Conservation (phyloP, 2,888 invertebrate genomes). For the Pediacus dermestoides region DNA sequence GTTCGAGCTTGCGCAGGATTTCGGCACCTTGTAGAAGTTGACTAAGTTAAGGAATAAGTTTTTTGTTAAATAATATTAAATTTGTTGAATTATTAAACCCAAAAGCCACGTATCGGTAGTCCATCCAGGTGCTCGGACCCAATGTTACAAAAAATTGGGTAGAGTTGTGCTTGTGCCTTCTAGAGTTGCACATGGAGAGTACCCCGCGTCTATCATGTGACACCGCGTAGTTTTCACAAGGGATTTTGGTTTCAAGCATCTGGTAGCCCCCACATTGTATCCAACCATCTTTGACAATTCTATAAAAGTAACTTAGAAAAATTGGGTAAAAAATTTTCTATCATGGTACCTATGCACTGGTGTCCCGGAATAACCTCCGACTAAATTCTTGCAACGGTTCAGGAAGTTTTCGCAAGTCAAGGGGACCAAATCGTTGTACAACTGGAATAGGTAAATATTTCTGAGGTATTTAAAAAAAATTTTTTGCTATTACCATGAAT, state of each 20-base stretch:
- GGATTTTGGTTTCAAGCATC: constrained; percentile 47
- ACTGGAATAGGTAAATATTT: constrained; percentile 51
- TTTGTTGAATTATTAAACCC: constrained; percentile 48
- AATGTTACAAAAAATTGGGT: constrained; percentile 68
- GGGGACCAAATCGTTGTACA: constrained; percentile 59
- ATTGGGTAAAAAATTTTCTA: constrained; percentile 6
- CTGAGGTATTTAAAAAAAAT: too few species aligned
- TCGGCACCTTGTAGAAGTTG: constrained; percentile 65
- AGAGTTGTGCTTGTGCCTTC: constrained; percentile 61
- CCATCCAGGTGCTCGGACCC: constrained; percentile 68
- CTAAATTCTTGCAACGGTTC: constrained; percentile 51
- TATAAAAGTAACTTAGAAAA: constrained; percentile 16
- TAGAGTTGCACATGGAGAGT: constrained; percentile 69
- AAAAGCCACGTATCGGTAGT: constrained; percentile 68
- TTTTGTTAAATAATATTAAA: background rate
- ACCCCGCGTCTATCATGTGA: constrained; percentile 65
- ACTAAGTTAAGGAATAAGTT: constrained; percentile 38
- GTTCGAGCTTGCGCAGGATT: constrained; percentile 59
- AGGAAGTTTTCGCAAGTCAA: constrained; percentile 58
- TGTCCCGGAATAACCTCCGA: constrained; percentile 55
- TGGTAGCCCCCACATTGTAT: constrained; percentile 63
- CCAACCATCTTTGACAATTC: constrained; percentile 68
- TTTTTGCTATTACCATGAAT: constrained; percentile 59
- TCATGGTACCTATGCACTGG: constrained; percentile 53
- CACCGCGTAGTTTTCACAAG: constrained; percentile 66